Evolutionary conservation across 2,888 invertebrate genomes (phyloP).

Genomic region (Plebejus anna): DNA sequence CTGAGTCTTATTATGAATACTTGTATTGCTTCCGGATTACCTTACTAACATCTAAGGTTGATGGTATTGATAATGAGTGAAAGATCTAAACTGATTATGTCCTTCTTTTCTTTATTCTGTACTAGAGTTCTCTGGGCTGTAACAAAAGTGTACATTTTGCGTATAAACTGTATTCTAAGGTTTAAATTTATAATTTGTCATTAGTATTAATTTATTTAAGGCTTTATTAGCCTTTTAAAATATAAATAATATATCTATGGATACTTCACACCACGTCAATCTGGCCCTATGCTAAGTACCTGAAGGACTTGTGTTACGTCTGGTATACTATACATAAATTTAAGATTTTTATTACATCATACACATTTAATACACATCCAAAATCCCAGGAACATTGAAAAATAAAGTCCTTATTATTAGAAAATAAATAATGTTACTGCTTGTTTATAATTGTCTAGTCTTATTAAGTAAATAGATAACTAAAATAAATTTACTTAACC

Average conservation of each 20-base stretch:
- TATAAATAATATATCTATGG: too few relatives aligned
- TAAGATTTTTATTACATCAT: too few relatives aligned
- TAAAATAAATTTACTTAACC: not conserved
- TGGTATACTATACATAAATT: too few relatives aligned
- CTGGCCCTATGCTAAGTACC: too few relatives aligned
- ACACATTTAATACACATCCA: too few relatives aligned
- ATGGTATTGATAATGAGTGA: not conserved
- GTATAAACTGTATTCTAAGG: not conserved
- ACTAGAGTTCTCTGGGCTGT: not conserved
- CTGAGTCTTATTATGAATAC: conserved; percentile 7
- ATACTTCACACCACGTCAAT: too few relatives aligned
- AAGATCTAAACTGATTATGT: conserved; percentile 2
- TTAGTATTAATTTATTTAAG: too few relatives aligned
- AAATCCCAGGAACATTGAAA: too few relatives aligned
- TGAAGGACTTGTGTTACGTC: too few relatives aligned
- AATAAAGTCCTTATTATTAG: too few relatives aligned
- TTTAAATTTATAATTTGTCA: not conserved
- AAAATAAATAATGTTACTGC: not conserved
- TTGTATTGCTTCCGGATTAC: conserved; percentile 22
- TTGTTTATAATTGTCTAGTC: not conserved
- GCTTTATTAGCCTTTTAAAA: too few relatives aligned
- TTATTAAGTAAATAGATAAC: not conserved
- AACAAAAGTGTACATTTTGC: not conserved
- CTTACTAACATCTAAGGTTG: conserved; percentile 20
- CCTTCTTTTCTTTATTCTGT: not conserved